Base-by-base conservation (phyloP, 2,113 vertebrate genomes). In the Setophaga coronata region DNA sequence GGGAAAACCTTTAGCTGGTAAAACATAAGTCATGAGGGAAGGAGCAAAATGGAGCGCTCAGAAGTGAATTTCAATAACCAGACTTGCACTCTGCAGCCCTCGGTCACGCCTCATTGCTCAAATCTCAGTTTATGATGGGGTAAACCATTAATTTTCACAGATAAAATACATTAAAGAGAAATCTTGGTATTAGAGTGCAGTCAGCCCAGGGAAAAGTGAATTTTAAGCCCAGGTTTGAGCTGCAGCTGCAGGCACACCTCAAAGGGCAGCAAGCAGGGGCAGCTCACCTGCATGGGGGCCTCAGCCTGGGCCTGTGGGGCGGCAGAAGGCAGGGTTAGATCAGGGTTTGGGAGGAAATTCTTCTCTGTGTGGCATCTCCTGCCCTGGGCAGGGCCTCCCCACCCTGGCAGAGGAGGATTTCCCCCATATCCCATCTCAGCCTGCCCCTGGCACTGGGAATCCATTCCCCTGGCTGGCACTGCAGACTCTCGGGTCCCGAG, bases 121-220 rank as follows among this genome's bases (percentile, higher is more conserved):
- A 76, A 88, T 42, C 71, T 5, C 1, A 29, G 25, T 70, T 88
- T 77, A 64, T 17, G n/a, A 76, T 3, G 54, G 87, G 62, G 77
- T 34, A 85, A 93, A 38, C 36, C 17, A 42, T 87, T 93, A 61
- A 70, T 78, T 93, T 66, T 34, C 79, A 61, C 82, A 77, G 62
- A 86, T 80, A 88, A 90, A 94, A 65, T 2, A 43, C 4, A 69
- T 50, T 74, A 77, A 56, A 80, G 54, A 61, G 70, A 82, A 82
- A 80, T n/a, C 23, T 45, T 64, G 78, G 21, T 28, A 45, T 12
- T 47, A 9, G 54, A 51, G 50, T 8, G 38, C 8, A 5, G 16
- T 66, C 3, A 0, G 48, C 5, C 13, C 53, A 14, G 20, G 26
- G 48, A 40, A 34, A 80, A 47, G 67, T 8, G 80, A 53, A 58